Percentiles rank a stretch among this genome's conserved stretches.
These are phyloP conservation scores for Notoglanidium macrostoma DNA, from an alignment of 2,797 vertebrate genomes.

Conservation along the genomic window DNA sequence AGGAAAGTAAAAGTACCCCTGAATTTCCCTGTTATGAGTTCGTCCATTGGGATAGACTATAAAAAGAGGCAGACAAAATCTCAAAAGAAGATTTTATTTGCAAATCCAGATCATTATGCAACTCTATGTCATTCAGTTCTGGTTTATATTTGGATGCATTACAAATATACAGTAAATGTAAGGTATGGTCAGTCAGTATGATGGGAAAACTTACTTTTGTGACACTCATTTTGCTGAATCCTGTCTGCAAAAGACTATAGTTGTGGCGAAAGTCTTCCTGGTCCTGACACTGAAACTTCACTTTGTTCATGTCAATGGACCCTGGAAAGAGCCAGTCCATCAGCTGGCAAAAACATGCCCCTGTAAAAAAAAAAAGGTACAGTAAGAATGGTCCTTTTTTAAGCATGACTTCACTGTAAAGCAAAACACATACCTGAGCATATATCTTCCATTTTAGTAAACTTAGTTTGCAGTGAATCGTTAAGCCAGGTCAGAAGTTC, in stretches of 20 bases:
- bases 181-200: neutral
- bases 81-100: neutral
- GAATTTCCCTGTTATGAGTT: constrained; percentile 68
- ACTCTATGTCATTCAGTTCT: neutral
- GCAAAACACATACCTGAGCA: constrained; percentile 68
- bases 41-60: constrained; percentile 70
- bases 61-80: constrained; percentile 17
- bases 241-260: constrained; percentile 69
- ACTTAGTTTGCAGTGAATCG: constrained; percentile 67
- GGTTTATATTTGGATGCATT: neutral
- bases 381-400: neutral
- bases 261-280: constrained; percentile 72
- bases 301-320: constrained; percentile 71
- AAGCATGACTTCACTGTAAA: neutral
- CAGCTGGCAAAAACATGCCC: constrained; percentile 76
- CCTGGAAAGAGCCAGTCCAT: constrained; percentile 72
- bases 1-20: constrained; percentile 65
- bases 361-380: constrained; percentile 51
- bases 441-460: constrained; percentile 68
- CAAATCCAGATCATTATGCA: neutral
- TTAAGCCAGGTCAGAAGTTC: constrained; percentile 73
- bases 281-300: constrained; percentile 69
- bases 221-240: constrained; percentile 65
- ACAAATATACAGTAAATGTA: constrained; percentile 10
- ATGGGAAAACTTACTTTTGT: constrained; percentile 61